These are phyloP conservation scores for Sardinella longiceps DNA, from an alignment of 2,797 vertebrate species.

Conservation along the genomic window DNA sequence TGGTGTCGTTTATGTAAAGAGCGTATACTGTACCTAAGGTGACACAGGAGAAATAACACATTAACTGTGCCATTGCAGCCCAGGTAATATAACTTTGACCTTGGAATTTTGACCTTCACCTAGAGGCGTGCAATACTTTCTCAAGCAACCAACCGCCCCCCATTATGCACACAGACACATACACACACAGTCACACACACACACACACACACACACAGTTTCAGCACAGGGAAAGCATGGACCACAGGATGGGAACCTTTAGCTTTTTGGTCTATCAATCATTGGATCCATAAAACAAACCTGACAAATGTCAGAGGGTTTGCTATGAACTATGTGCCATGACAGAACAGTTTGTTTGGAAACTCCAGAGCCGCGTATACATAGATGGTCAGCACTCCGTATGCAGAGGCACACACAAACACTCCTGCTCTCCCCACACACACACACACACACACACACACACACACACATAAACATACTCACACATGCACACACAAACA, in stretches of 20 bases:
- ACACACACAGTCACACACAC: too few species aligned
- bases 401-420: constrained; percentile 9
- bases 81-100: not conserved
- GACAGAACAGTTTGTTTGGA: not conserved
- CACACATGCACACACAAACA: not conserved
- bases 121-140: not conserved
- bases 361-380: not conserved
- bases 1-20: not conserved
- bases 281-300: not conserved
- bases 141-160: not conserved
- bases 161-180: too few species aligned
- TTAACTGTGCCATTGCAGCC: not conserved
- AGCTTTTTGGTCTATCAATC: not conserved
- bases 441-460: not conserved
- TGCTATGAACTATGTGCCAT: constrained; percentile 1
- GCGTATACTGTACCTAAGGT: constrained; percentile 6
- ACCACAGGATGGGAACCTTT: not conserved
- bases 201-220: not conserved
- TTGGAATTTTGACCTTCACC: not conserved
- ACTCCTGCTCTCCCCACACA: not conserved
- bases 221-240: not conserved
- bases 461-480: not conserved
- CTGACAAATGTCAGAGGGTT: not conserved
- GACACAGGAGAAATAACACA: not conserved
- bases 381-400: not conserved